Conservation (phyloP, 2,888 invertebrate genomes). For the Carpatolechia fugitivella region DNA sequence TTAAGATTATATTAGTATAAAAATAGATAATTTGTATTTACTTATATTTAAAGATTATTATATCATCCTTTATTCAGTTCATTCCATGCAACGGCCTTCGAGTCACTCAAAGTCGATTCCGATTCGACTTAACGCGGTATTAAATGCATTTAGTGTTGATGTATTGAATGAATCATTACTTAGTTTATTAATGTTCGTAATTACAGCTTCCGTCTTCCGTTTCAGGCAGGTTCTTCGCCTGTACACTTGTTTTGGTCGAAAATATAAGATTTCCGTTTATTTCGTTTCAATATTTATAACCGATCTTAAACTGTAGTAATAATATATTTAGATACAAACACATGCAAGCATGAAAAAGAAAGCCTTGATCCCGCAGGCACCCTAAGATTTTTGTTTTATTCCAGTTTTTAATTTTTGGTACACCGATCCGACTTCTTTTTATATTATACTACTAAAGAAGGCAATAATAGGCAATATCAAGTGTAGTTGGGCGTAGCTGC, state of each 20-base stretch:
- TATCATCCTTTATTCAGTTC: background rate
- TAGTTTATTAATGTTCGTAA: background rate
- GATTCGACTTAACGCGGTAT: background rate
- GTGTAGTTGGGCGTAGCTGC: background rate
- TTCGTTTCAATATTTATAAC: too few relatives aligned
- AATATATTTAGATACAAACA: too few relatives aligned
- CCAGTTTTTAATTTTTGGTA: too few relatives aligned
- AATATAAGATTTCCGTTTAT: background rate
- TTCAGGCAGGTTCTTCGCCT: background rate
- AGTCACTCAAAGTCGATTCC: background rate
- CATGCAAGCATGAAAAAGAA: too few relatives aligned
- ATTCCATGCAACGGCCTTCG: background rate
- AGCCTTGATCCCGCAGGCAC: too few relatives aligned
- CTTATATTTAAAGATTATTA: too few relatives aligned
- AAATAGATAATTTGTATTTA: too few relatives aligned
- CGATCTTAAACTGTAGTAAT: too few relatives aligned
- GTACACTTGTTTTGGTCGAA: background rate
- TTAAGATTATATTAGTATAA: too few relatives aligned
- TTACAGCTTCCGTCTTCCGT: background rate
- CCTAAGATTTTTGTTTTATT: too few relatives aligned
- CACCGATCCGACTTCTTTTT: too few relatives aligned
- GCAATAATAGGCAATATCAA: constrained; percentile 7
- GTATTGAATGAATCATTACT: background rate
- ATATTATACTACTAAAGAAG: too few relatives aligned
- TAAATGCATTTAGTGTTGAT: background rate